Evolutionary conservation across 2,113 vertebrate genomes (phyloP), one percentile per base, ranked within the genome.

Genomic region (Podilymbus podiceps): DNA sequence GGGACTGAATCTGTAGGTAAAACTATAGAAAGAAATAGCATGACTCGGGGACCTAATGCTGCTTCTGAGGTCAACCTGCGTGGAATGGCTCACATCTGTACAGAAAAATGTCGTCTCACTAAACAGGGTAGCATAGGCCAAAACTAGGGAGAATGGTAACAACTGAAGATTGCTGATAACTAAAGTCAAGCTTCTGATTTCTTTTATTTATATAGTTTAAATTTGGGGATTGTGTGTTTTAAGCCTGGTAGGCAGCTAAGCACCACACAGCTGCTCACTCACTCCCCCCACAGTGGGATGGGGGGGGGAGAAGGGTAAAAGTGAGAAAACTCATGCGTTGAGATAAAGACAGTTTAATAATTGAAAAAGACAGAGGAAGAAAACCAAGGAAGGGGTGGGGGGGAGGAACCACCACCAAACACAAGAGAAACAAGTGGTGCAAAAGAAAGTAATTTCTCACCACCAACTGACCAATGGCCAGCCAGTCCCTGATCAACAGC

Each of bases 41-140:
- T 52, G 33, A 7, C 23, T 89, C 8, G 3, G 18, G 18, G 16
- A 52, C 30, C 19, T 84, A 30, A 7, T 64, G 91, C 80, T 89
- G 14, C 22, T 47, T 83, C 76, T 59, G 52, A 63, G 40, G 40
- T 59, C 25, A 77, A 33, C 6, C 22, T 4, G 2, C 11, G 12
- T 12, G 40, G 40, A 89, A 69, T 35, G 47, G 15, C 25, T 90
- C 13, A 56, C 5, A 52, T 17, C 6, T 0, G 0, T 44, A 60
- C 14, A 88, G 22, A 62, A 91, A 85, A 81, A 56, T 15, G 11
- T 11, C 59, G 90, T 75, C 71, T 88, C 24, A 53, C n/a, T 77
- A 17, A 31, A 46, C 4, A 1, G 11, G 4, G 15, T 31, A 27
- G 20, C 28, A 20, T 20, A 55, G 44, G 55, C 22, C 44, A 92